Evolutionary conservation across 1,140 invertebrate species (phyloP), one percentile per base, ranked within the genome.

Genomic region (Drosophila repletoides): DNA sequence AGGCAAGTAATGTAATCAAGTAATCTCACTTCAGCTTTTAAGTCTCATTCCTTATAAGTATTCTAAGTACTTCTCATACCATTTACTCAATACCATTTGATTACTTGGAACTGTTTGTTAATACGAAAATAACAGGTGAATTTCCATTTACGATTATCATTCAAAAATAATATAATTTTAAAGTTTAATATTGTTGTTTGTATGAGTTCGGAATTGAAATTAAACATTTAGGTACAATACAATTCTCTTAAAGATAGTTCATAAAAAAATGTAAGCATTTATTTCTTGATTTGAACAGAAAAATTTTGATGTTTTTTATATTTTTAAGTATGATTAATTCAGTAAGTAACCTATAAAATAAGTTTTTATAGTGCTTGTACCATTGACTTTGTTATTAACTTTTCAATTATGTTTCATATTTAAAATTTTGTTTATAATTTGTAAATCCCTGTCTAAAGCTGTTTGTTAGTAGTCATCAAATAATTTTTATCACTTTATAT

Each of bases 381-480:
- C 61, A 58, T 56, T 56, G 52, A 55, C 29, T 34, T 59, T 45
- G 60, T 53, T 55, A 49, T 58, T 31, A 65, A 65, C 53, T 36
- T 5, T 59, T 58, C 41, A 65, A 64, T 66, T 22, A 41, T 21
- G 15, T 55, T 46, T 14, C 21, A 38, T 68, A 31, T 60, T 52
- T 55, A 55, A 53, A 67, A 52, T 61, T 59, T 53, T 48, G 40
- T 68, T 72, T 53, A 67, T 67, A 56, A 61, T 69, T 69, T 72
- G 65, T 72, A 72, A 72, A 68, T 69, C 58, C 66, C 65, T 68
- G 65, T 69, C 70, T 73, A 69, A 69, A 69, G 58, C 58, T 61
- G 59, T 69, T 40, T 64, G 33, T 43, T 70, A 58, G 61, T 64
- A 70, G 52, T 61, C 49, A 55, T 72, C 29, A 55, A 59, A 55